A percentile compares a stretch with the other conserved stretches of the same genome.
These are phyloP conservation scores for Gadopsis bispinosus DNA, from an alignment of 2,797 vertebrate genomes.

Conservation along the genomic window DNA sequence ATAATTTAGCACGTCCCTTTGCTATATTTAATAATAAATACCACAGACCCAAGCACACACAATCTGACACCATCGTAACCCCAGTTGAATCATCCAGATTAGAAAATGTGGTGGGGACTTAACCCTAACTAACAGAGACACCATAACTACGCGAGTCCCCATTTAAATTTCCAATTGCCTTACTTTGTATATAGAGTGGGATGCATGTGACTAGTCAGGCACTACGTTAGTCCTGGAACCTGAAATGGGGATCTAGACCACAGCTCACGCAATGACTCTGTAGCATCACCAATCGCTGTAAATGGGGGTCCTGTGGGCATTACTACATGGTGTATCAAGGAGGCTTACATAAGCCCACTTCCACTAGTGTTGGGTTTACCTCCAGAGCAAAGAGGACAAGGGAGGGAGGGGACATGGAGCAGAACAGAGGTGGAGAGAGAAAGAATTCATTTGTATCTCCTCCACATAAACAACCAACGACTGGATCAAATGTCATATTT, in stretches of 20 bases:
- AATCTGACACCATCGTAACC: conserved; percentile 31
- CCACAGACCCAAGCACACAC: neutral
- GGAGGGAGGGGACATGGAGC: neutral
- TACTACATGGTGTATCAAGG: conserved; percentile 45
- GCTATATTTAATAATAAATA: conserved; percentile 1
- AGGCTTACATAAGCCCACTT: conserved; percentile 52
- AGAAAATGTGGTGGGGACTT: conserved; percentile 21
- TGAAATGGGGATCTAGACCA: conserved; percentile 32
- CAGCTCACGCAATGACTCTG: conserved; percentile 16
- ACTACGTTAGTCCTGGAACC: conserved; percentile 55
- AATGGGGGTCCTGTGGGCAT: conserved; percentile 56
- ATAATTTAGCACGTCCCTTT: conserved; percentile 8
- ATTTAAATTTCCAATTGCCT: conserved; percentile 46
- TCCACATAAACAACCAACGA: conserved; percentile 58
- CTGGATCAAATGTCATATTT: conserved; percentile 69
- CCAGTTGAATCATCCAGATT: conserved; percentile 8
- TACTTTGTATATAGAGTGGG: conserved; percentile 9
- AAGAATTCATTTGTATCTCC: conserved; percentile 54
- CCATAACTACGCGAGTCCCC: conserved; percentile 1
- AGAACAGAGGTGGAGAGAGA: neutral
- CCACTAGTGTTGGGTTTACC: conserved; percentile 36
- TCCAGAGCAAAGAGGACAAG: conserved; percentile 26
- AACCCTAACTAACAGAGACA: conserved; percentile 31
- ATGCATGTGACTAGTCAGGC: conserved; percentile 52
- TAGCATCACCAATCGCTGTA: conserved; percentile 55